phyloP scores from a whole-genome alignment of 2,113 vertebrate species.

The Triplophysa dalaica region DNA sequence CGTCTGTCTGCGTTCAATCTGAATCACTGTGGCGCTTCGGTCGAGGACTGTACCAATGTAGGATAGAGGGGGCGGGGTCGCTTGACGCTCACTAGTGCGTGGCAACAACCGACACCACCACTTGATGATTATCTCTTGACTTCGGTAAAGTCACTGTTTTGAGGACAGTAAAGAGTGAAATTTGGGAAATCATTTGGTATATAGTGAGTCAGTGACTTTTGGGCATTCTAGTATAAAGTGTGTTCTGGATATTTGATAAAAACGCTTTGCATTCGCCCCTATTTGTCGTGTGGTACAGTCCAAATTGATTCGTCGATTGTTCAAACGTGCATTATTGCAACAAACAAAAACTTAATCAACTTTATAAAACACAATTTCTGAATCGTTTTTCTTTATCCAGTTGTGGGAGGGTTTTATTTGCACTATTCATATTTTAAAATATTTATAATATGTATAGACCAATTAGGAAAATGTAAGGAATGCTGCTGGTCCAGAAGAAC shows the following conservation, averaged over 20 bases:
- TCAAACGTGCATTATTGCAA: not conserved
- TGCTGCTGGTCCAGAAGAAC: not conserved
- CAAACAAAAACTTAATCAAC: not conserved
- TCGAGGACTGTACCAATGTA: conserved; percentile 1
- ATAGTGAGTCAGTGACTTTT: too few species aligned
- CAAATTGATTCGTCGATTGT: conserved; percentile 15
- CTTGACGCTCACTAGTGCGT: not conserved
- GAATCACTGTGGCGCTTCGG: conserved; percentile 10
- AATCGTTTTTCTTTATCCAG: not conserved
- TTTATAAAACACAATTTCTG: not conserved
- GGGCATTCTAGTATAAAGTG: not conserved
- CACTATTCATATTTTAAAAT: not conserved
- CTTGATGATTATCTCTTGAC: too few species aligned
- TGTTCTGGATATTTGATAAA: not conserved
- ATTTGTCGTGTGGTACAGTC: conserved; percentile 15
- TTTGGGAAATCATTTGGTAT: not conserved
- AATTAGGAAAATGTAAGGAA: too few species aligned
- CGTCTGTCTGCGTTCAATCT: not conserved
- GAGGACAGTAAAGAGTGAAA: not conserved
- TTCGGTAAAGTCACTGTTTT: not conserved
- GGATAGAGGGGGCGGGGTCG: not conserved
- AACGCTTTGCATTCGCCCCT: not conserved
- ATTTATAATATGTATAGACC: too few species aligned
- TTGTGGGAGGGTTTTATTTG: too few species aligned
- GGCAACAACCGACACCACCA: not conserved